Conservation (phyloP, 2,888 invertebrate species). For the Agrochola litura region DNA sequence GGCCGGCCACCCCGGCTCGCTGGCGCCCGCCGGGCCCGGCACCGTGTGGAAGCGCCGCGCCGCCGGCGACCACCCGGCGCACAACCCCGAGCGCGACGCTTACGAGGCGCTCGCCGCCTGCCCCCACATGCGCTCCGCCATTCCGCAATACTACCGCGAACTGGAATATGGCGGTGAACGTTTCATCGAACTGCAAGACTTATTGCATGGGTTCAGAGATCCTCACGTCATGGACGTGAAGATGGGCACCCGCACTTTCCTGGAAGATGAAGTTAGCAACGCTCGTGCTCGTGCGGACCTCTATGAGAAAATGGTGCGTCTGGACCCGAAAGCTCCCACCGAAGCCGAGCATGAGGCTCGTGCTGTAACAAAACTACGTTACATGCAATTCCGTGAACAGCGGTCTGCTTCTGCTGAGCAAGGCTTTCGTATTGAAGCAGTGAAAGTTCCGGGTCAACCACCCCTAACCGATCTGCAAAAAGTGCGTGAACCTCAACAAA, state of each 20-base stretch:
- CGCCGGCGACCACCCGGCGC: conserved; percentile 92
- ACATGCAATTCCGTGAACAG: conserved; percentile 98
- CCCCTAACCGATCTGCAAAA: conserved; percentile 97
- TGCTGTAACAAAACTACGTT: conserved; percentile 98
- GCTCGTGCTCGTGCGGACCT: conserved; percentile 95
- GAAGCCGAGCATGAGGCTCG: conserved; percentile 94
- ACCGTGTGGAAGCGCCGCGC: conserved; percentile 98
- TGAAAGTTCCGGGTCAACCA: conserved; percentile 95
- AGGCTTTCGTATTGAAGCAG: conserved; percentile 99
- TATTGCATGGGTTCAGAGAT: conserved; percentile 96
- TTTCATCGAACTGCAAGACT: conserved; percentile 98
- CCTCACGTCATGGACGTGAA: conserved; percentile 99
- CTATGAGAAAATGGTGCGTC: conserved; percentile 98
- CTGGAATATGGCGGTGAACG: conserved; percentile 94
- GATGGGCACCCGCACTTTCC: conserved; percentile 98
- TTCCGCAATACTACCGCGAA: conserved; percentile 96
- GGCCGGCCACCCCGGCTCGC: conserved; percentile 97
- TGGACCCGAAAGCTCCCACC: conserved; percentile 97
- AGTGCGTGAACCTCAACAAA: conserved; percentile 94
- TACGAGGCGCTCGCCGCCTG: conserved; percentile 96
- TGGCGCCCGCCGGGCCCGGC: conserved; percentile 97
- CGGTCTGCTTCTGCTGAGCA: conserved; percentile 97
- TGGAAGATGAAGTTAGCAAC: conserved; percentile 98
- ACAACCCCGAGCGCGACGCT: conserved; percentile 94
- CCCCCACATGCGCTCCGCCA: conserved; percentile 92